Evolutionary conservation across 2,888 invertebrate genomes (phyloP).

Genomic region (Adelognathus sp.): DNA sequence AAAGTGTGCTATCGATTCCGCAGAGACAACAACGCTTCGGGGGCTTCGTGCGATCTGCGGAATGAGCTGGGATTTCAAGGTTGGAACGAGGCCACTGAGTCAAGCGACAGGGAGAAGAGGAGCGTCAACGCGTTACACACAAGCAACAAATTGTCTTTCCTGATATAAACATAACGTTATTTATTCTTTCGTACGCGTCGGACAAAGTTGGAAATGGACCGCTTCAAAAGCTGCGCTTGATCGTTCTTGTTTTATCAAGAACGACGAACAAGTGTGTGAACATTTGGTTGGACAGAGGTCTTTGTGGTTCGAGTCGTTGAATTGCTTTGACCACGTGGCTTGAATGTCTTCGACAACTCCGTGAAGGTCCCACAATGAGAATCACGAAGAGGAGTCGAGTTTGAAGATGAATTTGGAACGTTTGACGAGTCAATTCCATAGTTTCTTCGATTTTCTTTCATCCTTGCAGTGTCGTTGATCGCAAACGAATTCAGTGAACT

Average conservation of each 20-base stretch:
- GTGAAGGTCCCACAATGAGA: not conserved
- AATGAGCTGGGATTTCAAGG: conserved; percentile 53
- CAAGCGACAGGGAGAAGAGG: conserved; percentile 8
- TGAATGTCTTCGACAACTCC: not conserved
- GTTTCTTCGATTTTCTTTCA: not conserved
- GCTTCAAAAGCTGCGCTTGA: not conserved
- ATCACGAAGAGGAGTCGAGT: not conserved
- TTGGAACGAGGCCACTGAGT: conserved; percentile 22
- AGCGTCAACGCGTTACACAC: not conserved
- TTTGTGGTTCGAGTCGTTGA: not conserved
- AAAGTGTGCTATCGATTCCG: not conserved
- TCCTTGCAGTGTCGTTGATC: not conserved
- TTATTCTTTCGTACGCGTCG: not conserved
- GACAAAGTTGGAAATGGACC: not conserved
- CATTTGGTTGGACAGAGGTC: not conserved
- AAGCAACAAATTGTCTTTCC: conserved; percentile 4
- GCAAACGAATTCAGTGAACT: conserved; percentile 32
- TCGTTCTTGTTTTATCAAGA: not conserved
- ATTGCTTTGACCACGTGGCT: not conserved
- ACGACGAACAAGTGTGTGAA: not conserved
- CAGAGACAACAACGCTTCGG: not conserved
- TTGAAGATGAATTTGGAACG: not conserved
- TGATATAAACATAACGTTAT: not conserved
- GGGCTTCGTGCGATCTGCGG: conserved; percentile 30
- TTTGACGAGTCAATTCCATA: not conserved